phyloP scores from a whole-genome alignment of 1,140 invertebrate species.

The Radopholus similis region DNA sequence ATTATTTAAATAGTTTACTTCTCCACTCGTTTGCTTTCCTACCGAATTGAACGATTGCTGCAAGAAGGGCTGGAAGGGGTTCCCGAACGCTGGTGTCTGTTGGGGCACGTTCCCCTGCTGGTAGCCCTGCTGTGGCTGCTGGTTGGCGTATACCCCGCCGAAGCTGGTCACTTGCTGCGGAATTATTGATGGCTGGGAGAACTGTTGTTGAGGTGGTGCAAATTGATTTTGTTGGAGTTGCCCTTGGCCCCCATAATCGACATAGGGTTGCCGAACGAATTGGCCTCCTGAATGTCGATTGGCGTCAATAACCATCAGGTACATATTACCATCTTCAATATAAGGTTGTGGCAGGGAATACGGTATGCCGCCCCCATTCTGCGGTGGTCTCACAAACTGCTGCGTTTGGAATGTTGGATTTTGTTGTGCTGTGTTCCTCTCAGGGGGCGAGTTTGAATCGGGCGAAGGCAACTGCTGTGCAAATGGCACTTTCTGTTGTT shows the following conservation, averaged over 20 bases:
- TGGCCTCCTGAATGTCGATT: conserved; percentile 4
- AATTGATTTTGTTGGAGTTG: too few species aligned
- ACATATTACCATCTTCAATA: too few species aligned
- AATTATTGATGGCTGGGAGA: too few species aligned
- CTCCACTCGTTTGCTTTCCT: not conserved
- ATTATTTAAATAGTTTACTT: conserved; percentile 12
- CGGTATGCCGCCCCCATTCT: not conserved
- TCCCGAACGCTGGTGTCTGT: conserved; percentile 25
- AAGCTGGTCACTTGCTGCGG: not conserved
- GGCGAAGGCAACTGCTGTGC: conserved; percentile 5
- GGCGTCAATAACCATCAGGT: not conserved
- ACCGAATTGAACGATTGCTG: conserved; percentile 40
- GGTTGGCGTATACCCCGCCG: not conserved
- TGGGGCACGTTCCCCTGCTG: conserved; percentile 7
- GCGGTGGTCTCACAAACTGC: not conserved
- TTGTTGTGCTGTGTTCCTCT: too few species aligned
- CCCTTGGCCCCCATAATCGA: not conserved
- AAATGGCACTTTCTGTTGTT: not conserved
- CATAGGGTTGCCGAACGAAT: not conserved
- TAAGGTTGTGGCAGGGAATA: too few species aligned
- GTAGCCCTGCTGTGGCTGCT: conserved; percentile 15
- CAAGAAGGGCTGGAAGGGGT: conserved; percentile 50
- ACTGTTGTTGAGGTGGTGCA: too few species aligned
- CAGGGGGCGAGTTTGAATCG: too few species aligned
- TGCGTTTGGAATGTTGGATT: not conserved